Evolutionary conservation across 2,113 vertebrate genomes (phyloP), one percentile per base, ranked within the genome.

Genomic region (Myxocyprinus asiaticus): DNA sequence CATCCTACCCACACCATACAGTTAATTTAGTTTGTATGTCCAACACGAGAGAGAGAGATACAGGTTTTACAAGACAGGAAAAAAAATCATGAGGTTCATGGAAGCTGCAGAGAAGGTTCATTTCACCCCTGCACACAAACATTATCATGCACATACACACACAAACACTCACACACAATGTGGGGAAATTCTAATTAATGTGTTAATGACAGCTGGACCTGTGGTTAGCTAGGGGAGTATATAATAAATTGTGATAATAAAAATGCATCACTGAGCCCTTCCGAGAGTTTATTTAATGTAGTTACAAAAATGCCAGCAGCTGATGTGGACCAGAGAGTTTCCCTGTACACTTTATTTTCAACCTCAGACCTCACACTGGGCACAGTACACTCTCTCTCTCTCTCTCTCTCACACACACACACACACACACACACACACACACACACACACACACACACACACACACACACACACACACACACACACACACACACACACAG

Each of bases 221-320:
- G 93, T 93, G 91, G 92, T 88, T 94, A 92, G 92, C 91, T 92
- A 71, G 80, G 92, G 92, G 92, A 94, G 90, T 90, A 84, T 87
- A 91, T 94, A 94, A 94, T 94, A 94, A 93, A 94, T 94, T 94
- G 92, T 92, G 77, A 92, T 94, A 94, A 94, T 94, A 94, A 94
- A 94, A 94, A 93, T 92, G 92, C 92, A 92, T 93, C 93, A 92
- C 90, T 92, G 93, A 89, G 90, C 89, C 90, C 93, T 94, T 92
- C 89, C 78, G 92, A 94, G 93, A 91, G 90, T 93, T 94, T 92
- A 88, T 93, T 92, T 94, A 94, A 94, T 94, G 92, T 94, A 94
- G 92, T 94, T 94, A 92, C 89, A 91, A 94, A 94, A 94, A 94
- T 92, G 92, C 89, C 89, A 91, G 90, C 88, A 91, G 91, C 91